Base-by-base conservation (phyloP, 2,797 vertebrate species). In the Dendrocincla tyrannina region DNA sequence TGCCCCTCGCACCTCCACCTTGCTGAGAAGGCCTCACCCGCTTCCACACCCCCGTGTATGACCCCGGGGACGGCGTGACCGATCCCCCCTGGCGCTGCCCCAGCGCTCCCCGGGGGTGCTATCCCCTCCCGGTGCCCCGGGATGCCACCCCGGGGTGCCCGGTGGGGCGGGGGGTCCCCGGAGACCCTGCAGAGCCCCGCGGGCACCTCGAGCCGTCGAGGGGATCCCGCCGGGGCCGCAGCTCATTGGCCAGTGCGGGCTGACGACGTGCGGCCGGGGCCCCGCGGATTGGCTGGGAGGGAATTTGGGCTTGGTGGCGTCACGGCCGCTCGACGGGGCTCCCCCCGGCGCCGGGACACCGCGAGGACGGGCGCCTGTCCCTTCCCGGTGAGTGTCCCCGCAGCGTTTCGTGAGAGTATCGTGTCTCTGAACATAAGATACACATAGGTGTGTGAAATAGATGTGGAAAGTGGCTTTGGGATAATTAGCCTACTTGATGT, bases 401-500 rank as follows among this genome's bases (percentile, higher is more conserved):
- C 5, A 2, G 58, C 15, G 30, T 42, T 72, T 46, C 14, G 15
- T 3, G 55, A 17, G 52, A 72, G 72, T 1, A 0, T 17, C n/a
- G 47, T 3, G 67, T 1, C 7, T 30, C 24, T 14, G 30, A 16
- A 59, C 25, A 11, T 1, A 42, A 42, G 63, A 20, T 2, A 27
- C 1, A 63, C 68, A 32, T 5, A 63, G 88, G 68, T 59, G 53
- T 41, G 72, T 20, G 64, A 88, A 89, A 87, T 69, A n/a, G 89
- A 88, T 72, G 88, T 68, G 91, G 81, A 70, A 95, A 94, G 92
- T 89, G 91, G 94, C 93, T 96, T 85, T 82, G 93, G 96, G 94
- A 92, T 96, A 96, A 97, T 97, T 97, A 94, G 95, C 92, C 93
- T 84, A 79, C 95, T 89, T 96, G 94, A 95, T 96, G 95, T 94